Evolutionary conservation across 2,888 invertebrate genomes (phyloP).

Genomic region (Drosophila quinaria): DNA sequence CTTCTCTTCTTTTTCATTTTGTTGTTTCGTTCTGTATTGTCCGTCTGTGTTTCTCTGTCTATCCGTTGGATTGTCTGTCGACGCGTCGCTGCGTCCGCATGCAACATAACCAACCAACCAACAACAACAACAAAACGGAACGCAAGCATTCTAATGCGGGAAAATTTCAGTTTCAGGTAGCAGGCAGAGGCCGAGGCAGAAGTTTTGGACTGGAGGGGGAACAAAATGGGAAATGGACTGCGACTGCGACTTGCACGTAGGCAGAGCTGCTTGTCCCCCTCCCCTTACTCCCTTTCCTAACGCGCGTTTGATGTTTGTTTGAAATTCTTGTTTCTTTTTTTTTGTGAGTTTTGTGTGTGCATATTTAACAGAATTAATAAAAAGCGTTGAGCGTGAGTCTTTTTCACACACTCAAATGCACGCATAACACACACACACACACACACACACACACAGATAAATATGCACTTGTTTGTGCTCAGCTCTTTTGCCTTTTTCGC

Average conservation of each 20-base stretch:
- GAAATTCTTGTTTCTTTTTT: slow-evolving; percentile 59
- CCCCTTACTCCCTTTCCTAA: neutral
- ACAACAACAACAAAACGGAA: slow-evolving; percentile 38
- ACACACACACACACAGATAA: slow-evolving; percentile 7
- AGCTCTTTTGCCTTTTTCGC: slow-evolving; percentile 28
- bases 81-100: slow-evolving; percentile 44
- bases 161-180: slow-evolving; percentile 74
- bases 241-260: slow-evolving; percentile 48
- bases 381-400: slow-evolving; percentile 61
- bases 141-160: slow-evolving; percentile 69
- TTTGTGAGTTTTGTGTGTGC: slow-evolving; percentile 51
- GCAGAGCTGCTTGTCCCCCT: slow-evolving; percentile 22
- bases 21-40: slow-evolving; percentile 33
- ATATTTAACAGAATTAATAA: slow-evolving; percentile 65
- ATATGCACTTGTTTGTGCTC: slow-evolving; percentile 42
- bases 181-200: slow-evolving; percentile 19
- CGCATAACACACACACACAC: slow-evolving; percentile 17
- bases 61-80: slow-evolving; percentile 52
- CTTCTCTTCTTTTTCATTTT: slow-evolving; percentile 8
- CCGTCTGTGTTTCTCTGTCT: slow-evolving; percentile 40
- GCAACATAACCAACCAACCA: slow-evolving; percentile 58
- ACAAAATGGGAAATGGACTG: slow-evolving; percentile 61
- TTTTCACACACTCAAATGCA: slow-evolving; percentile 56
- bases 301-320: slow-evolving; percentile 62
- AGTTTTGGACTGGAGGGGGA: slow-evolving; percentile 34